Conservation (phyloP, 1,140 invertebrate species). For the Calosoma granatense region DNA sequence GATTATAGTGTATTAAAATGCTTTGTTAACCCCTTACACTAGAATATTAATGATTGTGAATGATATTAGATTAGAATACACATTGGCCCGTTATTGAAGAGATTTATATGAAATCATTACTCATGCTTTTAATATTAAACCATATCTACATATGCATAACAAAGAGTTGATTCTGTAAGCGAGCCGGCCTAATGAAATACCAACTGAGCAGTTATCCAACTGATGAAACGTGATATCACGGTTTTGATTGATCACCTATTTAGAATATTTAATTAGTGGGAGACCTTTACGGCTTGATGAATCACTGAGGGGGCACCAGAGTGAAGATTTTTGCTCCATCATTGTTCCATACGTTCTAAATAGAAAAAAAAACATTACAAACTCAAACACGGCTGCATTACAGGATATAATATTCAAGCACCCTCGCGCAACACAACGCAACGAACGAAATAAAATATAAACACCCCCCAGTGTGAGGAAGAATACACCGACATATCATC, state of each 20-base stretch:
- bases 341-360: slow-evolving; percentile 1
- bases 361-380: too few relatives aligned
- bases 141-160: not conserved
- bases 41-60: too few relatives aligned
- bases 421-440: not conserved
- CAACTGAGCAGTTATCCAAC: not conserved
- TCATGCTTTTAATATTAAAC: not conserved
- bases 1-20: too few relatives aligned
- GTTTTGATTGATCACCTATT: slow-evolving; percentile 1
- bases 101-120: not conserved
- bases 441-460: not conserved
- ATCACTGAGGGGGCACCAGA: not conserved
- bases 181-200: not conserved
- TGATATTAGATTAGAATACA: too few relatives aligned
- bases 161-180: not conserved
- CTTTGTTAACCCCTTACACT: too few relatives aligned
- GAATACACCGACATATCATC: slow-evolving; percentile 4
- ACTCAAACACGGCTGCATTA: not conserved
- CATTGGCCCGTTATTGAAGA: too few relatives aligned
- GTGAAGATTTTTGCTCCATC: not conserved
- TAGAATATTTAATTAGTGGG: slow-evolving; percentile 6
- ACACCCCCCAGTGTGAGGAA: not conserved
- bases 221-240: not conserved
- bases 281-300: not conserved
- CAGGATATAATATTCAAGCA: not conserved